Evolutionary conservation across 2,113 vertebrate species (phyloP).

Genomic region (Odontophorus gujanensis): DNA sequence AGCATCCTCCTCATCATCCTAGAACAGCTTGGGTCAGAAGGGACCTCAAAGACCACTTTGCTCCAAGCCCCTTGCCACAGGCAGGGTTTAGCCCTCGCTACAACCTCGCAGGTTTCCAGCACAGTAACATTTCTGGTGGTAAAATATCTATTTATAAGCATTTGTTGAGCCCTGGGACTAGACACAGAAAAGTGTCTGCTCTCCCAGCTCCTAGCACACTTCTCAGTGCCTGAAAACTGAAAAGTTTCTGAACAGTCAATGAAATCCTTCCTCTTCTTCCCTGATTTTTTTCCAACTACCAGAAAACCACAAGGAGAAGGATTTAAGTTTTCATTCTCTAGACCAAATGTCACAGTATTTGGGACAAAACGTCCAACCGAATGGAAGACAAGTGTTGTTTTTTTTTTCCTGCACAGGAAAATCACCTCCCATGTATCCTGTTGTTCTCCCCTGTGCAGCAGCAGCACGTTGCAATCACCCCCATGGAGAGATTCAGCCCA

Average conservation of each 20-base stretch:
- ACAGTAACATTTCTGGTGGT: fast-evolving
- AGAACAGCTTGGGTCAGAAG: not conserved
- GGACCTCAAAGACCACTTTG: not conserved
- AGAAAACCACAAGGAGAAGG: not conserved
- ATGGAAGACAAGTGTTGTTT: not conserved
- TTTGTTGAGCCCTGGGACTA: not conserved
- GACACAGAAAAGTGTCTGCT: not conserved
- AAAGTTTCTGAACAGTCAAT: not conserved
- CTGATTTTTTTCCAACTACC: not conserved
- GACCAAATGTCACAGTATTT: fast-evolving
- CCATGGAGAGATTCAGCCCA: not conserved
- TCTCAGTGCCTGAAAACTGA: not conserved
- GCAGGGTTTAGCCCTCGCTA: not conserved
- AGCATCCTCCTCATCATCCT: too few species aligned
- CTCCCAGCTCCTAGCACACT: not conserved
- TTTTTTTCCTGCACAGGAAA: not conserved
- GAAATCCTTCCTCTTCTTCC: not conserved
- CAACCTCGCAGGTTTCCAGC: fast-evolving
- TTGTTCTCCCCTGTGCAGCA: not conserved
- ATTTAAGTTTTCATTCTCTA: not conserved
- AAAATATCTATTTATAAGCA: not conserved
- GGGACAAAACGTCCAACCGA: not conserved
- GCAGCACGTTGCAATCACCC: not conserved
- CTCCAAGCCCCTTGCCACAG: not conserved
- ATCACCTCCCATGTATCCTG: not conserved